A percentile compares a stretch with the other conserved stretches of the same genome.
Evolutionary conservation across 2,113 vertebrate species (phyloP).

Genomic region (Aldabrachelys gigantea): DNA sequence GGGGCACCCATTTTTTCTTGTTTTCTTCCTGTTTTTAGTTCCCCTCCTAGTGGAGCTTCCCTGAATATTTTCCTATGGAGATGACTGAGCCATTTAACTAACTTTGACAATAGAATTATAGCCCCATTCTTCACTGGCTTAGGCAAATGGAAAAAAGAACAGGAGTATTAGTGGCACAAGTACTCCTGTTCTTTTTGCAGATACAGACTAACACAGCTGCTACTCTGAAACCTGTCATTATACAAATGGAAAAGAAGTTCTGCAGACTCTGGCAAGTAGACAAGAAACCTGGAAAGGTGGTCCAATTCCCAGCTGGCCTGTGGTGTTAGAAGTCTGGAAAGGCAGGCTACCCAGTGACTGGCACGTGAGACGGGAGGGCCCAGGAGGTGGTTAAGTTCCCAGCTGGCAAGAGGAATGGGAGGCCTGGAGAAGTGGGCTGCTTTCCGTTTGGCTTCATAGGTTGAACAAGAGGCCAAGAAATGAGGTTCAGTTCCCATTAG

Average conservation of each 20-base stretch:
- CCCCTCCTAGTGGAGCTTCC: not conserved
- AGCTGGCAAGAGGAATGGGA: conserved; percentile 2
- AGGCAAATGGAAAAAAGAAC: conserved; percentile 30
- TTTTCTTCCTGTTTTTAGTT: not conserved
- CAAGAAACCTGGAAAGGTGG: conserved; percentile 60
- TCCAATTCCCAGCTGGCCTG: conserved; percentile 60
- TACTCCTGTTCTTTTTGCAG: no score
- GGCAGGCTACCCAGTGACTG: conserved; percentile 43
- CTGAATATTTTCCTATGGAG: not conserved
- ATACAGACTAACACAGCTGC: no score
- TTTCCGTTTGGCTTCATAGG: conserved; percentile 66
- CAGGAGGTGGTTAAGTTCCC: conserved; percentile 31
- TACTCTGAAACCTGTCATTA: no score
- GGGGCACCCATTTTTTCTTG: not conserved
- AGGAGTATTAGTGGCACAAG: no score
- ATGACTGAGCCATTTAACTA: not conserved
- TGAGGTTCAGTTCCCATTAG: conserved; percentile 74
- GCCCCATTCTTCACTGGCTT: conserved; percentile 41
- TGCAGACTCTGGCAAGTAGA: conserved; percentile 36
- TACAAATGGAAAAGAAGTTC: conserved; percentile 44
- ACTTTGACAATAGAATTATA: not conserved
- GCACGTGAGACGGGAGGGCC: conserved; percentile 14
- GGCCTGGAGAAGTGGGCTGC: conserved; percentile 49
- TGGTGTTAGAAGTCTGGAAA: conserved; percentile 21
- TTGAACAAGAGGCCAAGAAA: conserved; percentile 65